A percentile compares a stretch with the other conserved stretches of the same genome.
Conservation (phyloP, 1,140 invertebrate genomes). For the Zaprionus gabonicus region DNA sequence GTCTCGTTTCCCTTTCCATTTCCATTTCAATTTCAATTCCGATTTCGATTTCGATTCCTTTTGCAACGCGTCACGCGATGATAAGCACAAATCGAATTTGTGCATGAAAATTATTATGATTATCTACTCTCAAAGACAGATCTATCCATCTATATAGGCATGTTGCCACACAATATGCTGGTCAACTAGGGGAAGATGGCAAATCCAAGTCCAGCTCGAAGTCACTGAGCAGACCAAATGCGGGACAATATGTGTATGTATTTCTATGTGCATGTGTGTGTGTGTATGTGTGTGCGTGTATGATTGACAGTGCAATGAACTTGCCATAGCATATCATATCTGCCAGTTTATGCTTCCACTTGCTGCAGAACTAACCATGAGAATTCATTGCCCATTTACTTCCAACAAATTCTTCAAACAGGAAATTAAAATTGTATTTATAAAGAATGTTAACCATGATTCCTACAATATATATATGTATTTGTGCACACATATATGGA, state of each 20-base stretch:
- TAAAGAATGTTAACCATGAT: too few species aligned
- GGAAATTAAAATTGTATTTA: too few species aligned
- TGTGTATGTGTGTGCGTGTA: not conserved
- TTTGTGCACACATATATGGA: not conserved
- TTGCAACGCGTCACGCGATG: slow-evolving; percentile 65
- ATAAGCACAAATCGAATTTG: slow-evolving; percentile 78
- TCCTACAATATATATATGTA: too few species aligned
- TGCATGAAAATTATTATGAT: slow-evolving; percentile 65
- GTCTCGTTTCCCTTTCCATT: too few species aligned
- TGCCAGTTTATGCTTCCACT: not conserved
- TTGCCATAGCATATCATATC: slow-evolving; percentile 10
- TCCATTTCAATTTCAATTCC: not conserved
- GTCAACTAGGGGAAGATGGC: slow-evolving; percentile 24
- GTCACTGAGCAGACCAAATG: slow-evolving; percentile 26
- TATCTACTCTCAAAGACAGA: slow-evolving; percentile 25
- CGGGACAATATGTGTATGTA: slow-evolving; percentile 22
- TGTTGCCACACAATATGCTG: slow-evolving; percentile 48
- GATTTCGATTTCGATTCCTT: slow-evolving; percentile 10
- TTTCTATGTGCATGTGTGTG: not conserved
- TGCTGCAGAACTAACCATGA: not conserved
- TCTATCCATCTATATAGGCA: not conserved
- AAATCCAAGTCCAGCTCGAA: slow-evolving; percentile 28
- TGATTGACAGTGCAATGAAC: slow-evolving; percentile 18
- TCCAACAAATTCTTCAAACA: not conserved
- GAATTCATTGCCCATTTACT: not conserved